These are phyloP conservation scores for Marronus borbonicus DNA, from an alignment of 2,888 invertebrate species.

Conservation along the genomic window DNA sequence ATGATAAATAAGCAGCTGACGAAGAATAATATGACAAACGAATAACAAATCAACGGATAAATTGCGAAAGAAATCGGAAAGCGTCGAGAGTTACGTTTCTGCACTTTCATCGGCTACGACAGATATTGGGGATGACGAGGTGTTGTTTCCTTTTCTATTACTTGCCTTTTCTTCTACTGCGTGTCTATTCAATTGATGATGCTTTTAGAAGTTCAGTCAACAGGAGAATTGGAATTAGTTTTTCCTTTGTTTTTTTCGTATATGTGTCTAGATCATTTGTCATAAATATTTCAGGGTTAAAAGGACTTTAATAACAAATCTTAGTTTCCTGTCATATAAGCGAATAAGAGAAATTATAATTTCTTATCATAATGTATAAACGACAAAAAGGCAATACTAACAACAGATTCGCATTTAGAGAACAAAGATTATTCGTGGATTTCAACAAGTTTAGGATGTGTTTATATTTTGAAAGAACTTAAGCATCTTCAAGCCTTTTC, in stretches of 20 bases:
- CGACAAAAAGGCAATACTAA: too few species aligned
- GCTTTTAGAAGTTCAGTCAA: slow-evolving; percentile 20
- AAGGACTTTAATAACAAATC: too few species aligned
- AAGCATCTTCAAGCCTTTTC: too few species aligned
- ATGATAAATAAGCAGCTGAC: slow-evolving; percentile 54
- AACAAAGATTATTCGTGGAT: too few species aligned
- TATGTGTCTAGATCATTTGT: not conserved
- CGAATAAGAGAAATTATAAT: too few species aligned
- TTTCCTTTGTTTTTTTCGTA: not conserved
- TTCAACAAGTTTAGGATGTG: too few species aligned
- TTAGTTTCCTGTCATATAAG: too few species aligned
- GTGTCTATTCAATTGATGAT: slow-evolving; percentile 21
- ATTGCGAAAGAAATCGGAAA: slow-evolving; percentile 37
- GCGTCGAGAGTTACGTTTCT: slow-evolving; percentile 30
- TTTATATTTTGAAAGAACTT: too few species aligned
- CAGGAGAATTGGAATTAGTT: slow-evolving; percentile 10
- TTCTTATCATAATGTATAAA: too few species aligned
- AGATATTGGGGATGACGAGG: slow-evolving; percentile 39
- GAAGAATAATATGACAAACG: slow-evolving; percentile 49
- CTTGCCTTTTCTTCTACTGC: slow-evolving; percentile 18
- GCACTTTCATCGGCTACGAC: slow-evolving; percentile 26
- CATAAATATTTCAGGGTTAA: not conserved
- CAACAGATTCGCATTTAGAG: too few species aligned
- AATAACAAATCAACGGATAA: slow-evolving; percentile 44
- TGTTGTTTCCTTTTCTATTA: slow-evolving; percentile 25